phyloP scores from a whole-genome alignment of 2,113 vertebrate genomes.

The Taurulus bubalis region DNA sequence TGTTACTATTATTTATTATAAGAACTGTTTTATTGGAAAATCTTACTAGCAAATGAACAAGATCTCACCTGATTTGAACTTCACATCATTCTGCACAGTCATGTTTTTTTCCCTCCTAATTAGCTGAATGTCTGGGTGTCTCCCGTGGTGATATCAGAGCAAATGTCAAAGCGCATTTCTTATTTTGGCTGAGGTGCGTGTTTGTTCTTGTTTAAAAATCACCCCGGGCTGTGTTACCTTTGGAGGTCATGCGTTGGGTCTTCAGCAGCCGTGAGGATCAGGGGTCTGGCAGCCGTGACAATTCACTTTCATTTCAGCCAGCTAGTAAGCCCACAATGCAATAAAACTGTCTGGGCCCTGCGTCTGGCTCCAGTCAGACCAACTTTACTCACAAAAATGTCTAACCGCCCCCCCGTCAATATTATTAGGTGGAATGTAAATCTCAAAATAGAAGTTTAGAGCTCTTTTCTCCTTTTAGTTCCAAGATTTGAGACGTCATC shows the following conservation, averaged over 20 bases:
- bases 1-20: background rate
- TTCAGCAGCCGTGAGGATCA: constrained; percentile 60
- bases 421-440: constrained; percentile 75
- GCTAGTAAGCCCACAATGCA: constrained; percentile 77
- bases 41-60: constrained; percentile 32
- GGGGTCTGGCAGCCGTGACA: constrained; percentile 69
- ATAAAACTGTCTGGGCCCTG: constrained; percentile 81
- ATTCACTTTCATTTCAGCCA: constrained; percentile 79
- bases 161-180: constrained; percentile 55
- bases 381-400: constrained; percentile 75
- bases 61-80: constrained; percentile 32
- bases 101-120: constrained; percentile 55
- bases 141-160: constrained; percentile 60
- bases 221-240: constrained; percentile 64
- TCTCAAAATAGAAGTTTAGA: constrained; percentile 59
- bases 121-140: constrained; percentile 52
- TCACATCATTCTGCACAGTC: constrained; percentile 30
- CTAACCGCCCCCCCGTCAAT: constrained; percentile 21
- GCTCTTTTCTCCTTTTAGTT: constrained; percentile 17
- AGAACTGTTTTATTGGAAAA: constrained; percentile 4
- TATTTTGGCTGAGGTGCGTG: constrained; percentile 45
- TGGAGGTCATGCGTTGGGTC: constrained; percentile 62
- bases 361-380: constrained; percentile 79
- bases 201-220: constrained; percentile 65
- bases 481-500: constrained; percentile 46